These are phyloP conservation scores for Antedon mediterranea DNA, from an alignment of 53 echinoderm and acorn worm genomes.

Conservation along the genomic window DNA sequence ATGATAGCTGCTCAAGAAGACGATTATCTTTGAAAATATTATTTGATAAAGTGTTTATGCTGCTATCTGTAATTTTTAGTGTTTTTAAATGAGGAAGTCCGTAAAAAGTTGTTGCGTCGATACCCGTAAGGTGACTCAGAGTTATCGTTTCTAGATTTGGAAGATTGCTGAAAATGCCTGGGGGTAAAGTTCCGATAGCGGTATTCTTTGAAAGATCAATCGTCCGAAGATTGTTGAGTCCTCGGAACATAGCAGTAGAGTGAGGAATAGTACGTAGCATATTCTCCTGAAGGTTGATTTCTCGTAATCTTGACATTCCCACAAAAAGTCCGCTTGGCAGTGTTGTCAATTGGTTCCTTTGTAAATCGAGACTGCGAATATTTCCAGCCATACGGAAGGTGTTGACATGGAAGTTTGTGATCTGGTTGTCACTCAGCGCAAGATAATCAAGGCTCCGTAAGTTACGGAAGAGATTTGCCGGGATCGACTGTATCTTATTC, in stretches of 20 bases:
- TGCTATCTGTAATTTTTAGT: conserved; percentile 38
- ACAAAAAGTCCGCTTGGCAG: conserved; percentile 29
- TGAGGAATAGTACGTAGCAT: conserved; percentile 26
- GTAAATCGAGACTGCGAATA: conserved; percentile 48
- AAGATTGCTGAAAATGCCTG: conserved; percentile 30
- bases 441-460: conserved; percentile 47
- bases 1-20: conserved; percentile 23
- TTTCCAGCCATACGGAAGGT: conserved; percentile 26
- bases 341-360: conserved; percentile 27
- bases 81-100: conserved; percentile 28
- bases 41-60: conserved; percentile 2
- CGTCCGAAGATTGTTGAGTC: conserved; percentile 30
- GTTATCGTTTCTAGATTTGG: conserved; percentile 21
- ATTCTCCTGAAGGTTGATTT: conserved; percentile 58
- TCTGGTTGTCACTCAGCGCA: conserved; percentile 53
- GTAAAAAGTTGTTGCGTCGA: conserved; percentile 34
- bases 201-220: conserved; percentile 45
- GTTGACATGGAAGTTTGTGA: conserved; percentile 34
- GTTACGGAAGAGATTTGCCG: conserved; percentile 40
- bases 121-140: conserved; percentile 28
- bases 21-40: conserved; percentile 25
- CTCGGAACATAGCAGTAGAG: conserved; percentile 28
- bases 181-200: conserved; percentile 30
- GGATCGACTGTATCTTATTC: conserved; percentile 38
- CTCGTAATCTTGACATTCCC: conserved; percentile 31